Evolutionary conservation across 2,113 vertebrate genomes (phyloP).

Genomic region (Leucopternis melanops): DNA sequence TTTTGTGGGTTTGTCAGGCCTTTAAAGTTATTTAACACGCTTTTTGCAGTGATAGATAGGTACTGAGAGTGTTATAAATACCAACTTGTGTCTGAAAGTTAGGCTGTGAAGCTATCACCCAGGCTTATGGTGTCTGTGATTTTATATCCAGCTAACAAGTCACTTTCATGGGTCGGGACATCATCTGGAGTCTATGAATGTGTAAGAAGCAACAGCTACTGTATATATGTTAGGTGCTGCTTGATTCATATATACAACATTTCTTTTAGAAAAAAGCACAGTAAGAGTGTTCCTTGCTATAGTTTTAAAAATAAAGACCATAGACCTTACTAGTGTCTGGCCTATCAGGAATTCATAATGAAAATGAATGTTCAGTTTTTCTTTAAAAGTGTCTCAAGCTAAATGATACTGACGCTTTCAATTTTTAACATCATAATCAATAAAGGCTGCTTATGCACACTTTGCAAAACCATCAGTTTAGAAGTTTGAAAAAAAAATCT

Average conservation of each 20-base stretch:
- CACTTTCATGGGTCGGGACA: slow-evolving; percentile 5
- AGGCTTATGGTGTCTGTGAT: slow-evolving; percentile 60
- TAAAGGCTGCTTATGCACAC: slow-evolving; percentile 98
- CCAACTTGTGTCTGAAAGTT: slow-evolving; percentile 67
- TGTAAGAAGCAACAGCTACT: slow-evolving; percentile 20
- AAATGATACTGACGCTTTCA: slow-evolving; percentile 98
- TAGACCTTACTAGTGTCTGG: slow-evolving; percentile 43
- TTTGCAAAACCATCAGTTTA: slow-evolving; percentile 98
- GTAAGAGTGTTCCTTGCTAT: neutral
- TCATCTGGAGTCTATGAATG: slow-evolving; percentile 60
- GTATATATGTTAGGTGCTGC: neutral
- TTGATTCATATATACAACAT: slow-evolving; percentile 24
- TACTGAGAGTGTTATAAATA: slow-evolving; percentile 51
- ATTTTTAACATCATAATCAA: slow-evolving; percentile 99
- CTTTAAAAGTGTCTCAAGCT: slow-evolving; percentile 92
- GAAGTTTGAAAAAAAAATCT: slow-evolving; percentile 88
- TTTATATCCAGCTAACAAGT: slow-evolving; percentile 41
- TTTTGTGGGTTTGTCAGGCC: slow-evolving; percentile 41
- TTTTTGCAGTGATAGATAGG: slow-evolving; percentile 53
- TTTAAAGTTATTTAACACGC: slow-evolving; percentile 56
- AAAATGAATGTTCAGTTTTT: slow-evolving; percentile 86
- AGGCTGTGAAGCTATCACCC: slow-evolving; percentile 62
- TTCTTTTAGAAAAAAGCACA: neutral
- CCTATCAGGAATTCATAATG: slow-evolving; percentile 73
- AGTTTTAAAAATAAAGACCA: slow-evolving; percentile 58